These are phyloP conservation scores for Reinhardtius hippoglossoides DNA, from an alignment of 2,113 vertebrate species.

Conservation along the genomic window DNA sequence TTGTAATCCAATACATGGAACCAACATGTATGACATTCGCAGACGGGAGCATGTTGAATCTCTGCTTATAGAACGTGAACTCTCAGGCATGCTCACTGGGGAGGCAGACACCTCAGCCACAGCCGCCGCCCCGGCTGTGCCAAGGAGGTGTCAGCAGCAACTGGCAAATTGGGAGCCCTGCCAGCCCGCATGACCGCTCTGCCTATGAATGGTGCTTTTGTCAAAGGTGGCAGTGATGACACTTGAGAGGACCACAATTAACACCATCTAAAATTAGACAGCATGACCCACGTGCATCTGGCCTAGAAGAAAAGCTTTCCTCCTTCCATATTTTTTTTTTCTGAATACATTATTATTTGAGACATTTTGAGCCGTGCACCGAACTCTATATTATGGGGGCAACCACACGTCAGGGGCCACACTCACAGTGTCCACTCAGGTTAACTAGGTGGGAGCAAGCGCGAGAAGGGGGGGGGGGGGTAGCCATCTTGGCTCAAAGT, in stretches of 20 bases:
- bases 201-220: constrained; percentile 72
- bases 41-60: constrained; percentile 11
- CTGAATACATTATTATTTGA: constrained; percentile 24
- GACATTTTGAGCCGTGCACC: constrained; percentile 20
- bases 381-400: constrained; percentile 18
- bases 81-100: constrained; percentile 27
- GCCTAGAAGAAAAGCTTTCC: not conserved
- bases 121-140: constrained; percentile 52
- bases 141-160: constrained; percentile 76
- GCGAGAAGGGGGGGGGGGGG: constrained; percentile 20
- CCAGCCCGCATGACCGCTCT: constrained; percentile 56
- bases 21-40: constrained; percentile 10
- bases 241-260: constrained; percentile 77
- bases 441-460: constrained; percentile 46
- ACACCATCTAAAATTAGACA: constrained; percentile 78
- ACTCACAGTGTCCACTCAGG: constrained; percentile 43
- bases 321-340: not conserved
- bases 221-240: constrained; percentile 73
- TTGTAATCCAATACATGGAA: constrained; percentile 26
- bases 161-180: constrained; percentile 57
- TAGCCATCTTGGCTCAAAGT: constrained; percentile 70
- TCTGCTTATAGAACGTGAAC: constrained; percentile 35
- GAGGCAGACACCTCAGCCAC: constrained; percentile 37
- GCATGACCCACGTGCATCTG: constrained; percentile 50
- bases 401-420: constrained; percentile 33